phyloP scores from a whole-genome alignment of 2,113 vertebrate genomes.

The Vulpes vulpes region DNA sequence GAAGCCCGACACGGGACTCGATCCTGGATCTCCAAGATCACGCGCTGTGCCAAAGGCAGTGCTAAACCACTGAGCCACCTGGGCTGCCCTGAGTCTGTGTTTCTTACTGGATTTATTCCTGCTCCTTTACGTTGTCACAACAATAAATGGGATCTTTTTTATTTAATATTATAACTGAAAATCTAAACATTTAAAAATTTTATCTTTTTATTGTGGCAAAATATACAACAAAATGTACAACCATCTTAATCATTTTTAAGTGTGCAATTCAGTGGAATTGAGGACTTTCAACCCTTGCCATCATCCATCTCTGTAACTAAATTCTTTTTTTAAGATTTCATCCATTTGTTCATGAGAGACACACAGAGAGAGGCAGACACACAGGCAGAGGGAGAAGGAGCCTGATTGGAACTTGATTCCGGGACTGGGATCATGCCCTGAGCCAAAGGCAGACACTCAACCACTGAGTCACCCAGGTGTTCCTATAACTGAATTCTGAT shows the following conservation, averaged over 20 bases:
- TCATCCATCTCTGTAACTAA: background rate
- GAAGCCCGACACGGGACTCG: no score
- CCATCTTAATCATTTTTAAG: background rate
- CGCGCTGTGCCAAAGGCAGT: no score
- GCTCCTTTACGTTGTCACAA: background rate
- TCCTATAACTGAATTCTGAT: background rate
- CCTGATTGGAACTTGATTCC: no score
- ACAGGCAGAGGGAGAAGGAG: no score
- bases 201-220: background rate
- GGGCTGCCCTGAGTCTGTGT: no score
- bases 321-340: background rate
- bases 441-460: no score
- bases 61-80: no score
- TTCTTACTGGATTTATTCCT: slow-evolving; percentile 3
- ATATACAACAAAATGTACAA: background rate
- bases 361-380: no score
- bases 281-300: background rate
- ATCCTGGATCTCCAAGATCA: no score
- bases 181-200: background rate
- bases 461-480: no score
- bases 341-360: no score
- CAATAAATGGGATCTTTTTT: background rate
- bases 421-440: no score
- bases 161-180: background rate
- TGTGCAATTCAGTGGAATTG: background rate